These are phyloP conservation scores for Chionis minor DNA, from an alignment of 2,113 vertebrate genomes.

Conservation along the genomic window DNA sequence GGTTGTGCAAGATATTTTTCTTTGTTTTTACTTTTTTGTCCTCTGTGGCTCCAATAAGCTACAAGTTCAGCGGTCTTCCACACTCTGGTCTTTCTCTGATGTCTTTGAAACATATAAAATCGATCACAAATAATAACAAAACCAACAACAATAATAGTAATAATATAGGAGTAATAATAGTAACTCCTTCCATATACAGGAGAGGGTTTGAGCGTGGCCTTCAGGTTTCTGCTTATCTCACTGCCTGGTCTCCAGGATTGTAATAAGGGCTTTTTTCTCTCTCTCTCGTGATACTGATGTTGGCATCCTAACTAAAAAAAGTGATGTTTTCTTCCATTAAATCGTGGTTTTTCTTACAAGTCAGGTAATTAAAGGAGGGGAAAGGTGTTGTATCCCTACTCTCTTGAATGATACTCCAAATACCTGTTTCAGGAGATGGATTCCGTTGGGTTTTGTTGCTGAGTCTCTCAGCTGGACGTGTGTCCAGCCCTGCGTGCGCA, in stretches of 20 bases:
- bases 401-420: neutral
- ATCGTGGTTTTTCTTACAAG: neutral
- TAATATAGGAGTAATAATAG: neutral
- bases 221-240: neutral
- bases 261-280: neutral
- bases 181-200: neutral
- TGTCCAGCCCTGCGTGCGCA: neutral
- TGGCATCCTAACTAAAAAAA: neutral
- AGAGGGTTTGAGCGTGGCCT: neutral
- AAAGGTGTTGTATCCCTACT: neutral
- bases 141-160: neutral
- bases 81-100: neutral
- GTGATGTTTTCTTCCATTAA: neutral
- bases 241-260: neutral
- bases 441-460: neutral
- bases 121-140: neutral
- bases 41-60: neutral
- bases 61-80: neutral
- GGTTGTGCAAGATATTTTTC: neutral
- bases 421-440: neutral
- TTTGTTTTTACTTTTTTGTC: neutral
- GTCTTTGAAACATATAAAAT: neutral
- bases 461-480: fast-evolving
- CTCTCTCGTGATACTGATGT: neutral
- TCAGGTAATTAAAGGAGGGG: neutral